Evolutionary conservation across 1,140 invertebrate genomes (phyloP).

Genomic region (Habropoda laboriosa): DNA sequence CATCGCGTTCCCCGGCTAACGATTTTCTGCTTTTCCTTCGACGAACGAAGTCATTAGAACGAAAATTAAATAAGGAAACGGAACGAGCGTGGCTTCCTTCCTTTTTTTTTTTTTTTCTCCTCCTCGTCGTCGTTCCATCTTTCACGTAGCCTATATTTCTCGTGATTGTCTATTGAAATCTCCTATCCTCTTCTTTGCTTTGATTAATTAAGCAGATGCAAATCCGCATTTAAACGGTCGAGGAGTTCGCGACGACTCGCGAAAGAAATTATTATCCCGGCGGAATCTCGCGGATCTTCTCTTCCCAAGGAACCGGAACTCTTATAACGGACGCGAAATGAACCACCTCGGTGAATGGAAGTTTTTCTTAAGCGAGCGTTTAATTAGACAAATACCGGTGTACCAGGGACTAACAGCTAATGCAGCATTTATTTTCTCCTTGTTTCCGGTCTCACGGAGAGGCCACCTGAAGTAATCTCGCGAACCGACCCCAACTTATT

Average conservation of each 20-base stretch:
- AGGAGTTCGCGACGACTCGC: neutral
- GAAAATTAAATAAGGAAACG: neutral
- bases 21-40: neutral
- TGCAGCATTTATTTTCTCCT: constrained; percentile 30
- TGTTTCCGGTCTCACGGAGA: constrained; percentile 22
- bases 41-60: constrained; percentile 12
- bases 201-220: constrained; percentile 17
- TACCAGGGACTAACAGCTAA: constrained; percentile 21
- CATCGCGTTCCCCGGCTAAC: constrained; percentile 49
- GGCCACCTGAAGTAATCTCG: constrained; percentile 47
- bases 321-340: constrained; percentile 1
- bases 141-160: neutral
- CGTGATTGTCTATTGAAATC: constrained; percentile 10
- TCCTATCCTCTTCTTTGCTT: neutral
- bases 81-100: neutral
- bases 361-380: constrained; percentile 19
- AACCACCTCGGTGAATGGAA: constrained; percentile 11
- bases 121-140: neutral
- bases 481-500: constrained; percentile 25
- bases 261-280: constrained; percentile 26
- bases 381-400: constrained; percentile 56
- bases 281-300: neutral
- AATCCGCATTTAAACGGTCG: neutral
- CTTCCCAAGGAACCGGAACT: neutral
- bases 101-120: no score